phyloP scores from a whole-genome alignment of 53 echinoderm and acorn worm species.

The Crossaster papposus region DNA sequence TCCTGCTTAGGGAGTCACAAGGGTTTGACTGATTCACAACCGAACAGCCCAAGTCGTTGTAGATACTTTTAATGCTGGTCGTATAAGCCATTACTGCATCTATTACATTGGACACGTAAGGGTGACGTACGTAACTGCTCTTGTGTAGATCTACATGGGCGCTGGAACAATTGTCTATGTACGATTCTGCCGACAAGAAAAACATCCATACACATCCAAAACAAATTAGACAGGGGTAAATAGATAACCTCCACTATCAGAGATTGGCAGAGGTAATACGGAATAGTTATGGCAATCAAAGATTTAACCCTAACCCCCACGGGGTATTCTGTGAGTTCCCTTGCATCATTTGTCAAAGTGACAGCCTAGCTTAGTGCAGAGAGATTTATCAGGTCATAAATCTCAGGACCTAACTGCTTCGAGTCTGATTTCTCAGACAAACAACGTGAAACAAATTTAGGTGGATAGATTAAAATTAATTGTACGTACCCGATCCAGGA shows the following conservation, averaged over 20 bases:
- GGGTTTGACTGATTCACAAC: neutral
- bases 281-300: no score
- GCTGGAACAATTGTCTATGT: constrained; percentile 28
- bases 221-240: no score
- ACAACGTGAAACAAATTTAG: no score
- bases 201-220: neutral
- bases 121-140: constrained; percentile 56
- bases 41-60: neutral
- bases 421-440: no score
- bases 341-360: no score
- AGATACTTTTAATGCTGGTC: constrained; percentile 1
- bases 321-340: no score
- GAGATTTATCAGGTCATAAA: no score
- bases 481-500: constrained; percentile 21
- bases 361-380: no score
- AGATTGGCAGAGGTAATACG: no score
- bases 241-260: no score
- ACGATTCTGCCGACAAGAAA: neutral
- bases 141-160: constrained; percentile 42
- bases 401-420: no score
- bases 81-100: constrained; percentile 54
- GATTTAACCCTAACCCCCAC: no score
- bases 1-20: neutral
- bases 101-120: constrained; percentile 51
- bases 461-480: neutral